Evolutionary conservation across 2,888 invertebrate species (phyloP).

Genomic region (Nycteola revayana): DNA sequence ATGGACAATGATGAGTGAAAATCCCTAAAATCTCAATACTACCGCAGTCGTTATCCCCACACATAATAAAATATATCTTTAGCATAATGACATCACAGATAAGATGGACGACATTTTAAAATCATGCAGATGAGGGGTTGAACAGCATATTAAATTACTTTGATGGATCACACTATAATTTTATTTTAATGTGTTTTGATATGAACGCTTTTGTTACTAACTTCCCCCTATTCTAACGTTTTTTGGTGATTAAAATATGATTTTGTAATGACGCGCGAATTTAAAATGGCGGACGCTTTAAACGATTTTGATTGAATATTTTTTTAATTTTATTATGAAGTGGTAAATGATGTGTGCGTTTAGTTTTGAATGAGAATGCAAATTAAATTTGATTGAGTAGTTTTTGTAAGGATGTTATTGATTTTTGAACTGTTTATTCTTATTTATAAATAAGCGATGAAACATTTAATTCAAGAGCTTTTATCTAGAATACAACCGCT

Average conservation of each 20-base stretch:
- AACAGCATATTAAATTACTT: conserved; percentile 70
- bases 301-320: conserved; percentile 27
- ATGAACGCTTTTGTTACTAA: conserved; percentile 46
- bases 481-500: too few species aligned
- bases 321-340: conserved; percentile 23
- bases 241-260: conserved; percentile 45
- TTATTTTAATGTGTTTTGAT: conserved; percentile 78
- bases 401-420: too few species aligned
- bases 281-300: conserved; percentile 24
- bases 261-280: conserved; percentile 29
- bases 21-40: too few species aligned
- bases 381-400: too few species aligned
- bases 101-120: conserved; percentile 68
- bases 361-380: too few species aligned
- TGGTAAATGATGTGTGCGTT: conserved; percentile 16
- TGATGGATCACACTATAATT: conserved; percentile 76
- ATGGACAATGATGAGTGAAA: too few species aligned
- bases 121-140: conserved; percentile 53
- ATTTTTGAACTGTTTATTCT: too few species aligned
- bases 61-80: conserved; percentile 36
- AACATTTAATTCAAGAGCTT: too few species aligned
- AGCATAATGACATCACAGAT: conserved; percentile 60
- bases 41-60: conserved; percentile 10
- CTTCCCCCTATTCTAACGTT: conserved; percentile 32
- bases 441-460: too few species aligned